A percentile compares a stretch with the other conserved stretches of the same genome.
Conservation (phyloP, 2,797 vertebrate genomes). For the Muscicapa comitata region DNA sequence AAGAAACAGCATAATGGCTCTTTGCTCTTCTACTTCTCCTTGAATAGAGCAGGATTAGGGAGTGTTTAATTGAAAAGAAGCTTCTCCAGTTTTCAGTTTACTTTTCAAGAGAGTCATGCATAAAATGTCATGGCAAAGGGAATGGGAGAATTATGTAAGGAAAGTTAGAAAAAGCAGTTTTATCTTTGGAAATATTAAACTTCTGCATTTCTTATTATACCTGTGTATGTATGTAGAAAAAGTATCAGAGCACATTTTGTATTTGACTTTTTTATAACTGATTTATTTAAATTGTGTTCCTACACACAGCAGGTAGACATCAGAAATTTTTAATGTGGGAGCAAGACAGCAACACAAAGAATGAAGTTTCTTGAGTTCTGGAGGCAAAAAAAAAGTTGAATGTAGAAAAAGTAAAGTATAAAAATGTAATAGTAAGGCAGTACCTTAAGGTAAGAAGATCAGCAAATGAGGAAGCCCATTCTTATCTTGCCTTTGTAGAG, state of each 20-base stretch:
- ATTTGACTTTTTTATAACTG: not conserved
- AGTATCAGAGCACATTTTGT: not conserved
- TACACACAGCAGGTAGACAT: not conserved
- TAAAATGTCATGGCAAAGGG: not conserved
- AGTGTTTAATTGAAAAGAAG: not conserved
- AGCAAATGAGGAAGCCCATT: not conserved
- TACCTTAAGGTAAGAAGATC: not conserved
- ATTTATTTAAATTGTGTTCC: not conserved
- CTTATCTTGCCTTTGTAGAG: not conserved
- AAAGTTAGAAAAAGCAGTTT: not conserved
- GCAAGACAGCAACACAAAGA: not conserved
- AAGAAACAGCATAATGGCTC: not conserved
- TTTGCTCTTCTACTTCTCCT: not conserved
- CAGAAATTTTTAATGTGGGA: not conserved
- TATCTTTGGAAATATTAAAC: not conserved
- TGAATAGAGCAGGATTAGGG: not conserved
- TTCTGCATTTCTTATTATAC: not conserved
- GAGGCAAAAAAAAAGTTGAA: not conserved
- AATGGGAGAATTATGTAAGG: not conserved
- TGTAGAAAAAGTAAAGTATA: not conserved
- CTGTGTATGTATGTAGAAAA: not conserved
- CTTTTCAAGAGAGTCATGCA: not conserved
- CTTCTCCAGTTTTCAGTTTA: not conserved
- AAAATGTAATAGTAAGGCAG: not conserved
- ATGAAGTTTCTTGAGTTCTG: not conserved